phyloP scores from a whole-genome alignment of 2,797 vertebrate species.

The Salarias fasciatus region DNA sequence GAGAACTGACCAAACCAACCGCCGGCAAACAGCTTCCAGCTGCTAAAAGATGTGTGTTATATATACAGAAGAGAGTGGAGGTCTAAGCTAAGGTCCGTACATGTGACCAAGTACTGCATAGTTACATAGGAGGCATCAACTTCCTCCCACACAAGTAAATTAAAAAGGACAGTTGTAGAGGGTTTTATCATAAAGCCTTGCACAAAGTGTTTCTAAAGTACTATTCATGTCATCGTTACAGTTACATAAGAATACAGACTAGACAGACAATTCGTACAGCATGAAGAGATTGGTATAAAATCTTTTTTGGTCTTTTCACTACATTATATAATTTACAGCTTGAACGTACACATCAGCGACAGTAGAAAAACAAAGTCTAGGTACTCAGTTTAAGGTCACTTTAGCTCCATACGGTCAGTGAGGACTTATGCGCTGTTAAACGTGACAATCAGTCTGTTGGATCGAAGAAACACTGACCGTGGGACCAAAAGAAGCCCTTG shows the following conservation, averaged over 20 bases:
- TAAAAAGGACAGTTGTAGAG: constrained; percentile 46
- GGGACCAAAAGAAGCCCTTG: constrained; percentile 46
- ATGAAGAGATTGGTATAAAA: constrained; percentile 52
- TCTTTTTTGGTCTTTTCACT: constrained; percentile 63
- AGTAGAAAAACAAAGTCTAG: constrained; percentile 16
- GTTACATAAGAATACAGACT: constrained; percentile 38
- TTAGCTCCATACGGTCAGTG: constrained; percentile 52
- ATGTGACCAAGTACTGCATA: constrained; percentile 74
- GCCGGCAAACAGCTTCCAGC: constrained; percentile 37
- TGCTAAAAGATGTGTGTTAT: constrained; percentile 13
- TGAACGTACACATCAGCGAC: constrained; percentile 26
- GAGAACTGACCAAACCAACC: not conserved
- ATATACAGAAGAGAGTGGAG: constrained; percentile 47
- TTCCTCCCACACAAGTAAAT: constrained; percentile 63
- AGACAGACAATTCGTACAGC: constrained; percentile 53
- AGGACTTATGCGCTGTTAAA: constrained; percentile 34
- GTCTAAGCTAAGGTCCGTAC: constrained; percentile 48
- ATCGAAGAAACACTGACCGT: constrained; percentile 41
- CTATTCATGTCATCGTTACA: constrained; percentile 37
- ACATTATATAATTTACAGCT: constrained; percentile 52
- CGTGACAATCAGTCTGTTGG: constrained; percentile 38
- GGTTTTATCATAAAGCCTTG: constrained; percentile 43
- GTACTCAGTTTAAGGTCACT: constrained; percentile 74
- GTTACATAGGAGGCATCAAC: constrained; percentile 58
- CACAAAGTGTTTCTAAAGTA: constrained; percentile 25